A percentile compares a stretch with the other conserved stretches of the same genome.
These are phyloP conservation scores for Cyprinella venusta DNA, from an alignment of 2,797 vertebrate species.

Conservation along the genomic window DNA sequence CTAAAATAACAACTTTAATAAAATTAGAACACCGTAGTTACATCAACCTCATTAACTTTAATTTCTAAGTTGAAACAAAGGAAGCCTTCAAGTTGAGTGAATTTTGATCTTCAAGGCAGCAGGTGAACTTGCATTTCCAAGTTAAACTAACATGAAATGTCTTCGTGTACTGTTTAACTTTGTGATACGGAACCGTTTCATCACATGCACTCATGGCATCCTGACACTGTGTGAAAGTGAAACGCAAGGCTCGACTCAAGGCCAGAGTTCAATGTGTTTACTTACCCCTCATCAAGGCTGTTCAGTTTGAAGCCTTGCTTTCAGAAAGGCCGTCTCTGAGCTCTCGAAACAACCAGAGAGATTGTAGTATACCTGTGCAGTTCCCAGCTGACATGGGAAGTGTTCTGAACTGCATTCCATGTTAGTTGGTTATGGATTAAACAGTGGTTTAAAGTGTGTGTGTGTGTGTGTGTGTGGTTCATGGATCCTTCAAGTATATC, in stretches of 20 bases:
- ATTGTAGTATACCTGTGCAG: slow-evolving; percentile 32
- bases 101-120: too few relatives aligned
- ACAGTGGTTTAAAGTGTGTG: slow-evolving; percentile 46
- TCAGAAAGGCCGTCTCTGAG: slow-evolving; percentile 32
- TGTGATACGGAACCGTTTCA: neutral
- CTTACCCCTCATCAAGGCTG: slow-evolving; percentile 56
- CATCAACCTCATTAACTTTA: too few relatives aligned
- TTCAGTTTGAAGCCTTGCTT: slow-evolving; percentile 47
- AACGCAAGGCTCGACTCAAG: slow-evolving; percentile 17
- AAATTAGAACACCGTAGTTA: too few relatives aligned
- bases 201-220: neutral
- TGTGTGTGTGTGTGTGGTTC: neutral
- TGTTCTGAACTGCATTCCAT: slow-evolving; percentile 52
- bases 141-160: too few relatives aligned
- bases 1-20: too few relatives aligned
- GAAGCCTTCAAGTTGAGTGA: too few relatives aligned
- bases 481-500: slow-evolving; percentile 60
- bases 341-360: neutral
- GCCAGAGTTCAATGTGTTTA: slow-evolving; percentile 31
- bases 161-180: neutral
- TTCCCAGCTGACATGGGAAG: slow-evolving; percentile 57
- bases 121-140: too few relatives aligned
- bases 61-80: too few relatives aligned
- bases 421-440: slow-evolving; percentile 61
- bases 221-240: neutral